Percentiles rank a stretch among this genome's conserved stretches.
Conservation (phyloP, 2,113 vertebrate species). For the Mobula birostris region DNA sequence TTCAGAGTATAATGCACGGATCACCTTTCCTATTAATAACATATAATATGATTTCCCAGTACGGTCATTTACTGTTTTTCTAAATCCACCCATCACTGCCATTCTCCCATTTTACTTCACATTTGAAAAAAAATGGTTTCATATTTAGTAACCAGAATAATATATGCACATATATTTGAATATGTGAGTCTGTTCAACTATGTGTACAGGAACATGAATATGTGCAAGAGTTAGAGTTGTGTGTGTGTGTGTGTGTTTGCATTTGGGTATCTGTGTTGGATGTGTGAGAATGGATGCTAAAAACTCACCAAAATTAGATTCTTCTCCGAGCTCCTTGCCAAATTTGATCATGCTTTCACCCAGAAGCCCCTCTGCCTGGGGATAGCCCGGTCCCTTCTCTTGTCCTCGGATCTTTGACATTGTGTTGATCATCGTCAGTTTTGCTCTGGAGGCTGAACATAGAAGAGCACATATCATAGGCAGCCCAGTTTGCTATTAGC, state of each 20-base stretch:
- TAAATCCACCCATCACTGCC: neutral
- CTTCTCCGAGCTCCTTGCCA: constrained; percentile 87
- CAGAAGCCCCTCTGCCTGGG: constrained; percentile 81
- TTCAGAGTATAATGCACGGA: neutral
- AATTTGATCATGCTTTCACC: constrained; percentile 92
- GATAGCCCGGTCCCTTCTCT: constrained; percentile 91
- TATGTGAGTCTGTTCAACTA: neutral
- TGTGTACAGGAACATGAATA: neutral
- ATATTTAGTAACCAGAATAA: neutral
- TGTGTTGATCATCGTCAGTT: constrained; percentile 98
- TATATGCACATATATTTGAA: neutral
- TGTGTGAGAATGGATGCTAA: neutral
- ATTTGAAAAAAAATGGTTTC: neutral
- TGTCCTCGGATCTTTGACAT: constrained; percentile 98
- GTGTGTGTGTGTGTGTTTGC: neutral
- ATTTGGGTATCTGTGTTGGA: too few relatives aligned
- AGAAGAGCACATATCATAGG: constrained; percentile 19
- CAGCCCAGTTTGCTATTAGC: neutral
- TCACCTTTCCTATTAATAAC: neutral
- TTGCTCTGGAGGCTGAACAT: constrained; percentile 84
- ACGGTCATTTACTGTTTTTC: neutral
- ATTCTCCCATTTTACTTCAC: neutral
- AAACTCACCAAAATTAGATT: constrained; percentile 84
- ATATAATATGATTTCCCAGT: neutral
- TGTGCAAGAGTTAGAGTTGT: neutral